Evolutionary conservation across 2,888 invertebrate genomes (phyloP).

Genomic region (Lutraria lutraria): DNA sequence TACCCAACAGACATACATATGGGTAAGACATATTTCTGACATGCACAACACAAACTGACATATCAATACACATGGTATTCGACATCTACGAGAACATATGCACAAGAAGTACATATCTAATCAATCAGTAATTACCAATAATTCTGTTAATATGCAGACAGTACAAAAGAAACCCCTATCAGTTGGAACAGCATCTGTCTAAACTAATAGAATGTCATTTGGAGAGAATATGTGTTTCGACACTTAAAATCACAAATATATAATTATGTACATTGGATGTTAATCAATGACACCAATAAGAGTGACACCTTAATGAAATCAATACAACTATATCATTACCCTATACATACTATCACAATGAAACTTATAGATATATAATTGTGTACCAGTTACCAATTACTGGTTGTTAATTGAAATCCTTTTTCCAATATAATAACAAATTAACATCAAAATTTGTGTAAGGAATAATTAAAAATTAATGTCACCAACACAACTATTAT

Average conservation of each 20-base stretch:
- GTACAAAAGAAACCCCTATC: not conserved
- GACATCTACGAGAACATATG: not conserved
- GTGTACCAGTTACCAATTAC: slow-evolving; percentile 4
- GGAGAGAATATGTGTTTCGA: not conserved
- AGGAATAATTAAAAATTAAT: too few species aligned
- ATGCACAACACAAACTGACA: not conserved
- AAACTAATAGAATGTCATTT: not conserved
- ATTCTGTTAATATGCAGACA: not conserved
- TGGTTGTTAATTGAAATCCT: not conserved
- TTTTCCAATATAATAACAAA: slow-evolving; percentile 9
- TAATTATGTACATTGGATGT: slow-evolving; percentile 9
- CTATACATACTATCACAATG: not conserved
- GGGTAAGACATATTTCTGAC: not conserved
- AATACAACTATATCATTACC: not conserved
- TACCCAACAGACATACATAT: not conserved
- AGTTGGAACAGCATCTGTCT: not conserved
- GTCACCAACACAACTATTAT: too few species aligned
- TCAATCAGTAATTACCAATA: slow-evolving; percentile 1
- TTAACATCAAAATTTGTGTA: too few species aligned
- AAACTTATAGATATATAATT: not conserved
- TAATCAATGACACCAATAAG: not conserved
- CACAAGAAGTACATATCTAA: slow-evolving; percentile 3
- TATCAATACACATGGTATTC: slow-evolving; percentile 10
- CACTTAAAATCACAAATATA: not conserved
- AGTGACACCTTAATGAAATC: not conserved